phyloP scores from a whole-genome alignment of 2,888 invertebrate genomes.

The Timandra comae region DNA sequence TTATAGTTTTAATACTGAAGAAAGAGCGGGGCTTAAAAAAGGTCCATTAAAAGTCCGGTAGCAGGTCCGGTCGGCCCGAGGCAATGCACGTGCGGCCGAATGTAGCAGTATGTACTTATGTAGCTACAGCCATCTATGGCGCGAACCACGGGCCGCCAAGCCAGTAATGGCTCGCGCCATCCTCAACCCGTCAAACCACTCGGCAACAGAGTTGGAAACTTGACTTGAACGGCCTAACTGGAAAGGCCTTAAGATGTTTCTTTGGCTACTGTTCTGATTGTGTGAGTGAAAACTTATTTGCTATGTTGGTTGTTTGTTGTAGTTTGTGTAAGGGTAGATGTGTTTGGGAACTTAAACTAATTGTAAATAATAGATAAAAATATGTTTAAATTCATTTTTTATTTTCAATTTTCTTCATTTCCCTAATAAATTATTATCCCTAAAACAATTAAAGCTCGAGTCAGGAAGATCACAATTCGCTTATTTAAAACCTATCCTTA shows the following conservation, averaged over 20 bases:
- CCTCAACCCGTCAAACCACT: constrained; percentile 31
- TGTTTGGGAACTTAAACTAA: no score
- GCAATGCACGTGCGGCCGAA: constrained; percentile 36
- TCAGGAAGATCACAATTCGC: constrained; percentile 55
- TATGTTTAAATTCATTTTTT: constrained; percentile 24
- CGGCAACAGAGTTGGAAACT: no score
- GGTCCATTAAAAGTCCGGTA: constrained; percentile 63
- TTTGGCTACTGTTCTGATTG: no score
- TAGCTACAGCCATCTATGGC: constrained; percentile 39
- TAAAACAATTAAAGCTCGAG: constrained; percentile 68
- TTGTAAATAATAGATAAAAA: constrained; percentile 51
- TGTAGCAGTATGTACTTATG: constrained; percentile 13
- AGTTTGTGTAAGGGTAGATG: constrained; percentile 32
- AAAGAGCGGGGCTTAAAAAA: constrained; percentile 43
- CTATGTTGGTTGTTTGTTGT: no score
- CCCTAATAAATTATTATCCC: constrained; percentile 56
- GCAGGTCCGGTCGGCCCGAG: constrained; percentile 41
- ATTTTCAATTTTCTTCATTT: constrained; percentile 29
- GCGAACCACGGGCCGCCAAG: constrained; percentile 40
- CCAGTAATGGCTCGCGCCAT: constrained; percentile 26
- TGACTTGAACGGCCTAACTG: no score
- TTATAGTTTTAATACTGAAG: constrained; percentile 33
- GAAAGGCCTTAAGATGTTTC: no score
- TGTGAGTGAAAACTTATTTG: no score
- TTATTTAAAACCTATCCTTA: constrained; percentile 46